phyloP scores from a whole-genome alignment of 2,113 vertebrate species.

The Aptenodytes forsteri region DNA sequence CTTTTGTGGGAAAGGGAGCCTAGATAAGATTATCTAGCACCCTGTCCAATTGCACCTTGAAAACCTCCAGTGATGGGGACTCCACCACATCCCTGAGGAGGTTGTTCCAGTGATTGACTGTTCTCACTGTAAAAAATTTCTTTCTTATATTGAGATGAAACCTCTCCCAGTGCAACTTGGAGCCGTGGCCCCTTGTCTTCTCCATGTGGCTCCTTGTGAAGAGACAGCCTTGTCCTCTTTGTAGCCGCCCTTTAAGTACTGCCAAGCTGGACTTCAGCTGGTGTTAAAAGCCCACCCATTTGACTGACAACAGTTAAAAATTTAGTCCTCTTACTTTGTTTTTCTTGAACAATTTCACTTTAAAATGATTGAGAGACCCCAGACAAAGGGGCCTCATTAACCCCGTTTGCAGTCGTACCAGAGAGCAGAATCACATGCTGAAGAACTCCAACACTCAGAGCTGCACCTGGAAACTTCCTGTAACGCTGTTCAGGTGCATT shows the following conservation, averaged over 20 bases:
- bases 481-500: background rate
- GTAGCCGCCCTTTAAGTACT: background rate
- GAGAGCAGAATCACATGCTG: background rate
- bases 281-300: background rate
- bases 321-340: background rate
- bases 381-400: background rate
- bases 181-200: background rate
- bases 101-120: background rate
- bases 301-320: background rate
- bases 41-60: background rate
- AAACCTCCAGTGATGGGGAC: background rate
- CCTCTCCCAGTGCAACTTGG: background rate
- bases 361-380: background rate
- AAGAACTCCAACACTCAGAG: background rate
- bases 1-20: background rate
- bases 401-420: fast-evolving
- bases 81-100: background rate
- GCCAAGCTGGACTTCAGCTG: background rate
- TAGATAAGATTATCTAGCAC: background rate
- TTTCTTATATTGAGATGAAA: background rate
- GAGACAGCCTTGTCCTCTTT: background rate
- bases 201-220: background rate
- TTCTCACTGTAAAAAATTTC: background rate
- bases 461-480: background rate
- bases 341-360: background rate